Evolutionary conservation across 30 jellyfish, hydroid and myxozoan genomes (phyloP), one percentile per base, ranked within the genome.

Genomic region (Kudoa iwatai): DNA sequence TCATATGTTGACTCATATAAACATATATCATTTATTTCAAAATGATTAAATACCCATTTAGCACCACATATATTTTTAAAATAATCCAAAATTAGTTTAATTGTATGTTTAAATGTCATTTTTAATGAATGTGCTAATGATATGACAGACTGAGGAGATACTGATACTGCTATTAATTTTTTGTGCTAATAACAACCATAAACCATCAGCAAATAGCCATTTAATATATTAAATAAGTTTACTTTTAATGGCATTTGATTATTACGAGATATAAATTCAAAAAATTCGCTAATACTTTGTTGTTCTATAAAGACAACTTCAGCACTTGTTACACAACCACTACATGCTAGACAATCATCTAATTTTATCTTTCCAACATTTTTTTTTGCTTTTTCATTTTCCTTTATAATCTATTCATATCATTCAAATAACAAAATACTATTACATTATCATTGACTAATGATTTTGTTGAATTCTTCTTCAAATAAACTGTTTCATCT

Each of bases 321-420:
- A 0, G 99, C 99, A 18, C 89, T 62, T 3, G 99, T 81, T 4
- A 81, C 64, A 49, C 99, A 81, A 15, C 99, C 99, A 64, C 99
- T 81, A 58, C 99, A 81, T 19, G 99, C 99, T 17, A 81, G 65
- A 34, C 99, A 81, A 46, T 81, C 99, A 50, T 64, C 65, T 32
- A 81, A 57, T 9, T n/a, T n/a, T n/a, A n/a, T n/a, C n/a, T n/a
- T n/a, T n/a, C n/a, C n/a, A n/a, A n/a, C n/a, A n/a, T n/a, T n/a
- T n/a, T n/a, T n/a, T n/a, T n/a, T n/a, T n/a, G n/a, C n/a, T n/a
- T n/a, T n/a, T n/a, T n/a, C n/a, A n/a, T n/a, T n/a, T n/a, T n/a
- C n/a, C n/a, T n/a, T n/a, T n/a, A n/a, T n/a, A n/a, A n/a, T n/a
- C n/a, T n/a, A n/a, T n/a, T n/a, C n/a, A n/a, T n/a, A n/a, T n/a